These are phyloP conservation scores for Drosophila nigromelanica DNA, from an alignment of 1,140 invertebrate species.

Conservation along the genomic window DNA sequence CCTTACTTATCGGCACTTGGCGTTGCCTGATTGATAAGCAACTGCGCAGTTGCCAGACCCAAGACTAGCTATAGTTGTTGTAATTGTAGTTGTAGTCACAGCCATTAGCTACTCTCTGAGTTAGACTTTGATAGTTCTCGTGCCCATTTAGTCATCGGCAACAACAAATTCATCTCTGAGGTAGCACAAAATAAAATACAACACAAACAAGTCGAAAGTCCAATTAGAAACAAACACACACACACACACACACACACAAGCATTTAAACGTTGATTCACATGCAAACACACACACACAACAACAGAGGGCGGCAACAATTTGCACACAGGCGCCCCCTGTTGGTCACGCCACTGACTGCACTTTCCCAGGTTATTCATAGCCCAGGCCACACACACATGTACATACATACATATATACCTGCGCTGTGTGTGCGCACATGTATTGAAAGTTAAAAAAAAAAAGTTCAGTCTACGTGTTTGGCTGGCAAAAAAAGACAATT, in stretches of 20 bases:
- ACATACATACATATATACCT: conserved; percentile 3
- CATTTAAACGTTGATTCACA: background rate
- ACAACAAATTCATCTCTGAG: conserved; percentile 19
- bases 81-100: conserved; percentile 8
- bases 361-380: conserved; percentile 49
- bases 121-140: conserved; percentile 72
- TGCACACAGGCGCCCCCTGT: conserved; percentile 36
- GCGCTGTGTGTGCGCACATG: background rate
- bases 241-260: background rate
- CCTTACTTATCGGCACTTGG: conserved; percentile 21
- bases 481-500: conserved; percentile 18
- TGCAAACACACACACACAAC: background rate
- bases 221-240: conserved; percentile 35
- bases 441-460: background rate
- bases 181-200: conserved; percentile 27
- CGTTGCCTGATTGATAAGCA: conserved; percentile 37
- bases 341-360: conserved; percentile 35
- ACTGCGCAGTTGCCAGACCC: conserved; percentile 37
- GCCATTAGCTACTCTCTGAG: conserved; percentile 1
- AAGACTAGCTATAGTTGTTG: background rate
- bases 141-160: conserved; percentile 59
- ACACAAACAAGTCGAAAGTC: conserved; percentile 77
- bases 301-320: conserved; percentile 15
- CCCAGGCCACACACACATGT: conserved; percentile 11
- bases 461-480: conserved; percentile 30